Percentiles rank a stretch among this genome's conserved stretches.
These are phyloP conservation scores for Petrocephalus zakoni DNA, from an alignment of 2,113 vertebrate genomes.

Conservation along the genomic window DNA sequence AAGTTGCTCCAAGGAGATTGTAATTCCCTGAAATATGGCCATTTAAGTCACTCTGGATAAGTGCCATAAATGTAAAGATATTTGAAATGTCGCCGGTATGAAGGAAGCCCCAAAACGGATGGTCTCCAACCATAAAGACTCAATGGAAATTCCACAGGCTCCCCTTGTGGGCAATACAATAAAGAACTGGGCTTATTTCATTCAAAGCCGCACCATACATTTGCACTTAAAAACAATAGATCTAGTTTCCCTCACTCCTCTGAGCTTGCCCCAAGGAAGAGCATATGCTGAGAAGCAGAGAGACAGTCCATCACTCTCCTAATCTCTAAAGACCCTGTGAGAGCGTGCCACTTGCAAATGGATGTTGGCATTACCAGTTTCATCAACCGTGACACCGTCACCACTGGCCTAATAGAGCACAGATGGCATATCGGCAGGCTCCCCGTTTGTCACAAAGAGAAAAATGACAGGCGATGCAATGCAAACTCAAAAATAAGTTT, in stretches of 20 bases:
- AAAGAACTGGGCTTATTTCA: neutral
- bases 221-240: neutral
- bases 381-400: slow-evolving; percentile 55
- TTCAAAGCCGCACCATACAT: neutral
- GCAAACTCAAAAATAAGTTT: neutral
- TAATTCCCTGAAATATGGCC: too few species aligned
- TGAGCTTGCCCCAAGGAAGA: slow-evolving; percentile 37
- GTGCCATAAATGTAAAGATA: neutral
- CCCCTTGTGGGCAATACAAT: neutral
- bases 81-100: neutral
- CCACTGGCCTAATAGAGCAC: slow-evolving; percentile 46
- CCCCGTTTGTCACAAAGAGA: slow-evolving; percentile 47
- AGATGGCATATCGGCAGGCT: slow-evolving; percentile 50
- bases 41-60: too few species aligned
- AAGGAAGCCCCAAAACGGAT: neutral
- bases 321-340: slow-evolving; percentile 50
- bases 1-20: too few species aligned
- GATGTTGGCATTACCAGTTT: slow-evolving; percentile 49
- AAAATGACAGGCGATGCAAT: slow-evolving; percentile 36
- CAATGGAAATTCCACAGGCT: neutral
- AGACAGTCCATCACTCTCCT: slow-evolving; percentile 59
- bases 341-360: slow-evolving; percentile 45
- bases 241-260: slow-evolving; percentile 38
- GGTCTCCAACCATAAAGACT: neutral
- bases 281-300: slow-evolving; percentile 36